Evolutionary conservation across 2,113 vertebrate species (phyloP).

Genomic region (Nannospalax galili): DNA sequence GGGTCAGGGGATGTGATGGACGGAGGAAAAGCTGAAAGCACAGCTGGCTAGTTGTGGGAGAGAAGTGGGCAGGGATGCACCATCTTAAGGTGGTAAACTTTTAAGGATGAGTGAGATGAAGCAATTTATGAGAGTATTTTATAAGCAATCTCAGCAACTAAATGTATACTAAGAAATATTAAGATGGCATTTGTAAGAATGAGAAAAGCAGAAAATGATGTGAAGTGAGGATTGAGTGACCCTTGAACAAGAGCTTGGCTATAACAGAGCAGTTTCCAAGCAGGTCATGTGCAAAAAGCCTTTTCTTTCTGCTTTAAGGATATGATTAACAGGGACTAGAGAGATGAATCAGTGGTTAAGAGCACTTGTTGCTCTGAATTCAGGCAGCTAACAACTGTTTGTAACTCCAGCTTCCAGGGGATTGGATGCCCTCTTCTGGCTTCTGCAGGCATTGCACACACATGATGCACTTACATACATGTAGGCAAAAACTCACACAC

Average conservation of each 20-base stretch:
- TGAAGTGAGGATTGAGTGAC: neutral
- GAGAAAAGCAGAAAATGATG: neutral
- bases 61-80: no score
- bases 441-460: no score
- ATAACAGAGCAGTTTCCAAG: neutral
- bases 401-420: no score
- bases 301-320: neutral
- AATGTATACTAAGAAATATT: no score
- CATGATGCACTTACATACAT: no score
- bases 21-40: neutral
- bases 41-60: neutral
- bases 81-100: neutral
- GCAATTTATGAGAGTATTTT: neutral
- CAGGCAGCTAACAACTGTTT: no score
- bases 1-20: no score
- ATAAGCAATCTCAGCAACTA: neutral
- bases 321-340: neutral
- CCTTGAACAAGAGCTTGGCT: neutral
- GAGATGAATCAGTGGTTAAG: no score
- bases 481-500: no score
- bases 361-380: no score
- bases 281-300: neutral
- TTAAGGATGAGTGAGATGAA: neutral
- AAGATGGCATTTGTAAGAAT: neutral
- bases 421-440: no score